Conservation (phyloP, 2,113 vertebrate genomes). For the Notechis scutatus region DNA sequence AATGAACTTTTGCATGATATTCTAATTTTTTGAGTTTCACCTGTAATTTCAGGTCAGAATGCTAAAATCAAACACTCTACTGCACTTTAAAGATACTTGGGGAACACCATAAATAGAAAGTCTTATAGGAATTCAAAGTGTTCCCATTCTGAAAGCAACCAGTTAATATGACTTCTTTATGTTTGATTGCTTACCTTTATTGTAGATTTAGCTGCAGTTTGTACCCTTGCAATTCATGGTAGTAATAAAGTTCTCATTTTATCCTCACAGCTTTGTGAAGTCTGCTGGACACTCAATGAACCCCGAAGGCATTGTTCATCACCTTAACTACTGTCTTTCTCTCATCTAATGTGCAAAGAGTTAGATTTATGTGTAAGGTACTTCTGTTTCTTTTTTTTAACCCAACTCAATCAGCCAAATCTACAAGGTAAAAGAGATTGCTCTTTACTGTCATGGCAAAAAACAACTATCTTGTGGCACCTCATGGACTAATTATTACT, state of each 20-base stretch:
- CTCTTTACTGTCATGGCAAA: not conserved
- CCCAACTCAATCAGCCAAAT: not conserved
- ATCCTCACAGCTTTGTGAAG: not conserved
- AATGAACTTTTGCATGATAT: no score
- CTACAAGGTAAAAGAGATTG: not conserved
- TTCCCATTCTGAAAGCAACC: not conserved
- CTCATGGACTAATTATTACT: not conserved
- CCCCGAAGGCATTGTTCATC: not conserved
- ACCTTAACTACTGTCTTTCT: not conserved
- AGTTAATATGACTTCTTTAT: not conserved
- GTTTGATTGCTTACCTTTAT: not conserved
- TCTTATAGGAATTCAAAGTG: not conserved
- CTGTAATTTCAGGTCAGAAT: not conserved
- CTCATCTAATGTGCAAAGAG: not conserved
- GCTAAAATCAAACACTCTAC: not conserved
- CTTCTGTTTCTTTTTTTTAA: not conserved
- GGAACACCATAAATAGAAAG: not conserved
- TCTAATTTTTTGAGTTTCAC: no score
- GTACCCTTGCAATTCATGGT: not conserved
- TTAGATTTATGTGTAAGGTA: not conserved
- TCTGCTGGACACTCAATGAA: not conserved
- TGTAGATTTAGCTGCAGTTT: not conserved
- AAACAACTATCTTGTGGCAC: not conserved
- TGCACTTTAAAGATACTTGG: not conserved
- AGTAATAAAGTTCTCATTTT: not conserved